phyloP scores from a whole-genome alignment of 2,797 vertebrate species.

The Pogoniulus pusillus region DNA sequence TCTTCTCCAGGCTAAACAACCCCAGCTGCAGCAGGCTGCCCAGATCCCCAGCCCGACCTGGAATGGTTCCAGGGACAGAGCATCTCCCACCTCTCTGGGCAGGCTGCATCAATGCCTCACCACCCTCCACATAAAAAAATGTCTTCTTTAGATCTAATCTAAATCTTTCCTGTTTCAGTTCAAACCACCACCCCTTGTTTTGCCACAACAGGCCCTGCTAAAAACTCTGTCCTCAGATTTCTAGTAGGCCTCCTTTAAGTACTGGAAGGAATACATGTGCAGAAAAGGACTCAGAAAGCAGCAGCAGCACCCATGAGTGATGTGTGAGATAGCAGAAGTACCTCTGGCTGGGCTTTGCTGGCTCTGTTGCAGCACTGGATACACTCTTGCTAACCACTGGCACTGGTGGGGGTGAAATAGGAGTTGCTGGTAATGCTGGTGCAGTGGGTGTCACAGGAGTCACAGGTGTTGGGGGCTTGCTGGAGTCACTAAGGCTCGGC shows the following conservation, averaged over 20 bases:
- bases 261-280: not conserved
- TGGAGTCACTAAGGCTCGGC: constrained; percentile 79
- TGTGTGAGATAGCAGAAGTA: constrained; percentile 11
- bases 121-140: not conserved
- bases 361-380: constrained; percentile 75
- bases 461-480: constrained; percentile 85
- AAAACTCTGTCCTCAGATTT: not conserved
- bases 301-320: not conserved
- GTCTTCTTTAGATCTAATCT: not conserved
- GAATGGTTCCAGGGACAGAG: not conserved
- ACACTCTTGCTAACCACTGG: constrained; percentile 83
- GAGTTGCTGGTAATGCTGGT: constrained; percentile 86
- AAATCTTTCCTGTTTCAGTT: not conserved
- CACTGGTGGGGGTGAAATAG: constrained; percentile 77
- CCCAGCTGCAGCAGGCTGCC: not conserved
- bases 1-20: too few species aligned
- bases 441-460: constrained; percentile 86
- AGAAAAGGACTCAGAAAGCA: not conserved
- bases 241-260: not conserved
- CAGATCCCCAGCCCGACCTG: not conserved
- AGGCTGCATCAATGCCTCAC: not conserved
- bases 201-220: not conserved
- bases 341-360: constrained; percentile 89
- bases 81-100: not conserved
- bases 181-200: not conserved